These are phyloP conservation scores for Aptenodytes forsteri DNA, from an alignment of 2,113 vertebrate genomes.

Conservation along the genomic window DNA sequence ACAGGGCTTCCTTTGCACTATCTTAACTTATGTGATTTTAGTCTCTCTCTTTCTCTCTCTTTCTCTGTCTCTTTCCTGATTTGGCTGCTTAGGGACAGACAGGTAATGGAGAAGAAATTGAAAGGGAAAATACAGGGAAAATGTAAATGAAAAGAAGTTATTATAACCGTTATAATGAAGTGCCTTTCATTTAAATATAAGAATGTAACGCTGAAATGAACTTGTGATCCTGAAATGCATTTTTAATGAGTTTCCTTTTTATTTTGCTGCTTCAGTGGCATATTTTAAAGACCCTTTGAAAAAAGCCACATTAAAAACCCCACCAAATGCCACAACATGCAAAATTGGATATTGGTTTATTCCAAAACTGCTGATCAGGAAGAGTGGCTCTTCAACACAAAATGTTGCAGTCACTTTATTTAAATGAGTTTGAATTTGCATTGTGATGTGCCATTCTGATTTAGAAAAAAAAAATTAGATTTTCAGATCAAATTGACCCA, in stretches of 20 bases:
- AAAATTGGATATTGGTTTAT: constrained; percentile 99
- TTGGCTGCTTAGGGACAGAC: constrained; percentile 85
- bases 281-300: constrained; percentile 97
- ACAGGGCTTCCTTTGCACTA: constrained; percentile 28
- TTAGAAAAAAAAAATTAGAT: constrained; percentile 99
- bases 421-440: constrained; percentile 99
- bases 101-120: constrained; percentile 98
- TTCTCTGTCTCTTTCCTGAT: constrained; percentile 81
- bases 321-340: constrained; percentile 99
- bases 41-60: constrained; percentile 41
- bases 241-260: constrained; percentile 99
- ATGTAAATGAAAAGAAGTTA: constrained; percentile 99
- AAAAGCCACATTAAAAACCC: constrained; percentile 94
- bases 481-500: constrained; percentile 99
- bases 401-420: constrained; percentile 99
- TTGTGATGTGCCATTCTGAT: constrained; percentile 99
- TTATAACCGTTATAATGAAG: constrained; percentile 99
- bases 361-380: constrained; percentile 99
- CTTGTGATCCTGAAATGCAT: constrained; percentile 99
- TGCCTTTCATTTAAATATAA: constrained; percentile 99
- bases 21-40: constrained; percentile 70
- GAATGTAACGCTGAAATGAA: constrained; percentile 98
- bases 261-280: constrained; percentile 99
- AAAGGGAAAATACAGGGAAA: constrained; percentile 93
- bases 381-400: constrained; percentile 99